phyloP scores from a whole-genome alignment of 2,797 vertebrate species.

The Melanogrammus aeglefinus region DNA sequence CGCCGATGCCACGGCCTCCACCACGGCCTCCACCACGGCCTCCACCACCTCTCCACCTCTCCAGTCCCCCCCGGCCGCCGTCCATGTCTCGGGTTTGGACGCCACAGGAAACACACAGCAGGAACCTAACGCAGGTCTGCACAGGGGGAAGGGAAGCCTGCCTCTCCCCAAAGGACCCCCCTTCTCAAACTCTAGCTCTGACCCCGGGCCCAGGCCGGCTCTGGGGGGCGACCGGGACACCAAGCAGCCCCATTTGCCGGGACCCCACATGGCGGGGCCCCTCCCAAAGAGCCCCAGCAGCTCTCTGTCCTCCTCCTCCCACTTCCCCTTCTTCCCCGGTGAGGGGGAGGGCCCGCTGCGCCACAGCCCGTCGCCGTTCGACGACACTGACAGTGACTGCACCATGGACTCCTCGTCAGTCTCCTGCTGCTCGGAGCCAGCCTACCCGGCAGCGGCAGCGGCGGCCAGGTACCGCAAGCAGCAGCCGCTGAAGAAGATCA shows the following conservation, averaged over 20 bases:
- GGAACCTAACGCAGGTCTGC: conserved; percentile 18
- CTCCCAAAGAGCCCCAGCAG: conserved; percentile 55
- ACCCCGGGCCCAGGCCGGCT: conserved; percentile 28
- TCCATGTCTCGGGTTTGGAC: not conserved
- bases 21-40: not conserved
- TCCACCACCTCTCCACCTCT: not conserved
- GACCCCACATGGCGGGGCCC: conserved; percentile 44
- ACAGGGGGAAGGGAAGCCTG: conserved; percentile 25
- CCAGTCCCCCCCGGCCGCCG: not conserved
- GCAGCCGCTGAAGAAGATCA: conserved; percentile 83
- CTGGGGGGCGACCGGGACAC: conserved; percentile 55
- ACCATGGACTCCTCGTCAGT: conserved; percentile 73
- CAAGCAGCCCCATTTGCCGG: conserved; percentile 52
- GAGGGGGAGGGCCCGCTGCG: conserved; percentile 52
- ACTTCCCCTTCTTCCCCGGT: conserved; percentile 61
- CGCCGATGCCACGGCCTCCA: not conserved
- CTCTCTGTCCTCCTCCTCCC: conserved; percentile 45
- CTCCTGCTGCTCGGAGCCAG: conserved; percentile 75
- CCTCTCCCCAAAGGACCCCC: conserved; percentile 33
- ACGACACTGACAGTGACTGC: conserved; percentile 78
- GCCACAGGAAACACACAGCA: not conserved
- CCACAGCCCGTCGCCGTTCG: conserved; percentile 62
- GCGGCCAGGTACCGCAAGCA: conserved; percentile 69
- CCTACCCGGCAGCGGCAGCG: conserved; percentile 50
- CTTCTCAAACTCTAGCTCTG: not conserved